Base-by-base conservation (phyloP, 2,888 invertebrate genomes). In the Acanthococcus lagerstroemiae region DNA sequence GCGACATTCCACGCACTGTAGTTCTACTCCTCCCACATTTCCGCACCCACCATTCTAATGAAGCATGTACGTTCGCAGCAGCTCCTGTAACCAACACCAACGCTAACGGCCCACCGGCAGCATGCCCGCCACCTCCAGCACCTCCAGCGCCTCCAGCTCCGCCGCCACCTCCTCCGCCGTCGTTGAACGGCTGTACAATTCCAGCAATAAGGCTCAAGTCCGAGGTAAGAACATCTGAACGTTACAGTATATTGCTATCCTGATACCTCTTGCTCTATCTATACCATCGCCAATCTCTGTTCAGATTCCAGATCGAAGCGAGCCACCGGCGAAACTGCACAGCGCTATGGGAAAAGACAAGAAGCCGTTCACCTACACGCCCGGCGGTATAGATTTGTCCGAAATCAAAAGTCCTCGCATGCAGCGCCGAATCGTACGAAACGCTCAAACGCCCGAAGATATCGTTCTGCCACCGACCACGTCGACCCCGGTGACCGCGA, bases 321-420 rank as follows among this genome's bases (percentile, higher is more conserved):
- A 90, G 74, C 90, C 91, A 50, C 94, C 94, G 69, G 86, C 88
- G 70, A 90, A 91, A 72, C 88, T 94, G 67, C 91, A 92, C 76
- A 90, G 91, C 76, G 92, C 93, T 30, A 92, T 92, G 90, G 86
- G 92, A 86, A 93, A 93, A 78, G 94, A 94, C 77, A 95, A 94
- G 77, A 94, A 94, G 74, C 94, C 94, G 12, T 95, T 95, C 76
- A 94, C 94, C n/a, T 95, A 95, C 76, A 92, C 93, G 19, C 94
- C 94, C 1, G 93, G 94, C 19, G 94, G 94, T 70, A 81, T 94
- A 67, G 91, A 94, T 76, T 80, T 94, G 60, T 90, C 91, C 9
- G 91, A 94, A 78, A 92, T 94, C 68, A 83, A 85, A 69, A 92
- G 91, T 63, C 93, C 93, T 9, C 83, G 91, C 71, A 92, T 94